A percentile compares a stretch with the other conserved stretches of the same genome.
Conservation (phyloP, 2,797 vertebrate genomes). For the Petrocephalus sullivani region DNA sequence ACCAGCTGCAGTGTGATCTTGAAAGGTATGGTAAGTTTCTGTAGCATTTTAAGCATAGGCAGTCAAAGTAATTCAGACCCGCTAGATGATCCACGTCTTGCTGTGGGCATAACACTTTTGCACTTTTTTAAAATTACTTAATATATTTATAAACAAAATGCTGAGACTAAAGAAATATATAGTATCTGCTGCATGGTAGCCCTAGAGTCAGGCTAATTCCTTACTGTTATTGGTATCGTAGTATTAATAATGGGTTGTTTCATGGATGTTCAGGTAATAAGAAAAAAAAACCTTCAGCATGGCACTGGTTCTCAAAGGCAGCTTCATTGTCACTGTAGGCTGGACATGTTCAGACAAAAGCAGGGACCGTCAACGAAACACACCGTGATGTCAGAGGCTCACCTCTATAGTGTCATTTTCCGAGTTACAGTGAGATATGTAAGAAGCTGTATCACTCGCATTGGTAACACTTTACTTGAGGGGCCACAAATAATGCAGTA, state of each 20-base stretch:
- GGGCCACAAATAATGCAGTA: too few relatives aligned
- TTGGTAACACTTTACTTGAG: too few relatives aligned
- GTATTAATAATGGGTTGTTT: background rate
- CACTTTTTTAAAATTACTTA: background rate
- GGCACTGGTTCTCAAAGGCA: background rate
- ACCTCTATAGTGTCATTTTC: background rate
- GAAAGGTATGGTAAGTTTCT: background rate
- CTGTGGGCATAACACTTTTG: background rate
- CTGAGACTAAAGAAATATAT: background rate
- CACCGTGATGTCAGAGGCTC: background rate
- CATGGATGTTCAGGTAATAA: background rate
- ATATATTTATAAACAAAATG: background rate
- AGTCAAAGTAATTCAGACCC: background rate
- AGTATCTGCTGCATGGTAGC: slow-evolving; percentile 3
- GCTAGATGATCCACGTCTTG: background rate
- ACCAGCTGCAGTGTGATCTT: background rate
- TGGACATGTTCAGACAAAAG: background rate
- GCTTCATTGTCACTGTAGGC: background rate
- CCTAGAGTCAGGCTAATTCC: background rate
- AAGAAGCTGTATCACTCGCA: background rate
- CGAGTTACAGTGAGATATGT: background rate
- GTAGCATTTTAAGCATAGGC: background rate
- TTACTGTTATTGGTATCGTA: background rate
- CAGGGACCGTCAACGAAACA: background rate
- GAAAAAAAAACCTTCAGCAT: background rate